These are phyloP conservation scores for Trichechus manatus DNA, from an alignment of 2,113 vertebrate species.

Conservation along the genomic window DNA sequence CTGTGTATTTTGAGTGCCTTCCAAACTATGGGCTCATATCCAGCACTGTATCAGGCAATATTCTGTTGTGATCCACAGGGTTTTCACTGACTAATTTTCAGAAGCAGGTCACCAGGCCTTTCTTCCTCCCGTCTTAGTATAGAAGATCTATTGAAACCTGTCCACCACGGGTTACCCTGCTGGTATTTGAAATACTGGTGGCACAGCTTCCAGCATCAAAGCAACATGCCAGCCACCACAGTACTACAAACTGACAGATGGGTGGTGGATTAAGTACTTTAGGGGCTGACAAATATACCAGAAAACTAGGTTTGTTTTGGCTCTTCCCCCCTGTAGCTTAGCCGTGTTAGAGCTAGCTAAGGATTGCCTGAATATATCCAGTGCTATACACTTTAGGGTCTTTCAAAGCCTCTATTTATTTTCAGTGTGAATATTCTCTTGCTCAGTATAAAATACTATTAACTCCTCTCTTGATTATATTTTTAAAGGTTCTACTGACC, in stretches of 20 bases:
- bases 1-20: neutral
- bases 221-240: neutral
- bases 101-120: neutral
- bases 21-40: neutral
- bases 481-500: neutral
- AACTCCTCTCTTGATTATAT: neutral
- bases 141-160: neutral
- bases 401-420: neutral
- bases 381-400: neutral
- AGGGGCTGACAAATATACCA: neutral
- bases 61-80: neutral
- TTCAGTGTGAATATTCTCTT: constrained; percentile 17
- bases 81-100: neutral
- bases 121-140: neutral
- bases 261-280: neutral
- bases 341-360: neutral
- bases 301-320: neutral
- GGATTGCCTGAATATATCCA: neutral
- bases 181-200: neutral
- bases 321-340: no score
- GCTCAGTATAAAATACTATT: neutral
- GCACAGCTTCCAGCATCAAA: neutral
- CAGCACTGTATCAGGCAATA: neutral
- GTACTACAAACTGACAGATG: neutral
- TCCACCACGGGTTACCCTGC: neutral